These are phyloP conservation scores for Protaetia brevitarsis DNA, from an alignment of 1,140 invertebrate genomes.

Conservation along the genomic window DNA sequence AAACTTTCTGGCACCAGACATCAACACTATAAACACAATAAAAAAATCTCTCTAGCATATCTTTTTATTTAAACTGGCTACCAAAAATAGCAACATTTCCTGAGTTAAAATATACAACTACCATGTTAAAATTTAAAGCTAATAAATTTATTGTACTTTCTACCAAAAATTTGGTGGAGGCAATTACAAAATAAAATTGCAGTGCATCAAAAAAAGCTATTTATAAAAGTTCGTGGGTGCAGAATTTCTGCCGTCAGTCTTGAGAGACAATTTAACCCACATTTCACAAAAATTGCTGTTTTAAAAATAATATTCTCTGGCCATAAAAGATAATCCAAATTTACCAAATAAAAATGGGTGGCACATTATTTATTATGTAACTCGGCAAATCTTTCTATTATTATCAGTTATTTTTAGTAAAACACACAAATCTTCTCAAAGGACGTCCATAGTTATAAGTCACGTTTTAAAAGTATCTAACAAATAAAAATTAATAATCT, in stretches of 20 bases:
- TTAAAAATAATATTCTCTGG: slow-evolving; percentile 16
- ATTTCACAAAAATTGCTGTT: slow-evolving; percentile 7
- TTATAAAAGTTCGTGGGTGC: slow-evolving; percentile 26
- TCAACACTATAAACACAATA: neutral
- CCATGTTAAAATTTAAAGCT: slow-evolving; percentile 37
- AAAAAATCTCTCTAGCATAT: slow-evolving; percentile 13
- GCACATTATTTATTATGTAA: neutral
- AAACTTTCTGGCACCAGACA: slow-evolving; percentile 7
- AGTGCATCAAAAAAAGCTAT: slow-evolving; percentile 32
- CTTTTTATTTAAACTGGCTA: slow-evolving; percentile 23
- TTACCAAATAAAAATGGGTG: neutral
- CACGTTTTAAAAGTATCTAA: too few relatives aligned
- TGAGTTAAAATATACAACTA: slow-evolving; percentile 37
- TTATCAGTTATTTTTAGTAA: neutral
- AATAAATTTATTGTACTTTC: slow-evolving; percentile 36
- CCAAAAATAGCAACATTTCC: slow-evolving; percentile 33
- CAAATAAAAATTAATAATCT: too few relatives aligned
- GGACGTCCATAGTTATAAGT: too few relatives aligned
- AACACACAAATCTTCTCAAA: too few relatives aligned
- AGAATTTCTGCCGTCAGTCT: slow-evolving; percentile 27
- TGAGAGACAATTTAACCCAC: slow-evolving; percentile 26
- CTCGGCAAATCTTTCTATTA: neutral
- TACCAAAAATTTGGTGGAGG: slow-evolving; percentile 27
- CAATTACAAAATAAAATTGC: slow-evolving; percentile 27
- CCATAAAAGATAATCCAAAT: slow-evolving; percentile 6